Evolutionary conservation across 2,113 vertebrate species (phyloP).

Genomic region (Pollimyrus isidori): DNA sequence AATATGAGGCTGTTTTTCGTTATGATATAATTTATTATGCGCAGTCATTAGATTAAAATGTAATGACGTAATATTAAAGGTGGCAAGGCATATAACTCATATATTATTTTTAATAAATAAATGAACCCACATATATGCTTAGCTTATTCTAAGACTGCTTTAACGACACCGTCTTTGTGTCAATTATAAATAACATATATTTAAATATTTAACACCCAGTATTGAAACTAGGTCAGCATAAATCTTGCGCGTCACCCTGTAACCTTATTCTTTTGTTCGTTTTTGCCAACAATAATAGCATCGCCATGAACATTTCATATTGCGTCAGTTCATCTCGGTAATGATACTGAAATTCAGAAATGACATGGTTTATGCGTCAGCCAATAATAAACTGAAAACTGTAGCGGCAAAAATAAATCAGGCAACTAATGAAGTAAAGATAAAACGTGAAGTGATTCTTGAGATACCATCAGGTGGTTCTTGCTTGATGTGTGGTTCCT

Average conservation of each 20-base stretch:
- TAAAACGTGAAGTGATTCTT: background rate
- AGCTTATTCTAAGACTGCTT: constrained; percentile 2
- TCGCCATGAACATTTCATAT: background rate
- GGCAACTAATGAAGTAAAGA: background rate
- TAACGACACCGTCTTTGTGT: background rate
- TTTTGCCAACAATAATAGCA: background rate
- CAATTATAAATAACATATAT: background rate
- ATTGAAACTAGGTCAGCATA: background rate
- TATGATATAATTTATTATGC: constrained; percentile 16
- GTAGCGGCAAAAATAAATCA: background rate
- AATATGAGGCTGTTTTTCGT: background rate
- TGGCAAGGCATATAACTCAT: background rate
- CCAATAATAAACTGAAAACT: background rate
- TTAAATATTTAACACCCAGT: background rate
- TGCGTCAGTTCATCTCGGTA: background rate
- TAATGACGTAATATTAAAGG: constrained; percentile 12
- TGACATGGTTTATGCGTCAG: background rate
- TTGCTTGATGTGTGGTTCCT: background rate
- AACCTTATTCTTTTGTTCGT: background rate
- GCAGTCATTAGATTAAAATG: constrained; percentile 18
- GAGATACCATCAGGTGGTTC: background rate
- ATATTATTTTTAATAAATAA: constrained; percentile 17
- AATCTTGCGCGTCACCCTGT: background rate
- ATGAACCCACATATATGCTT: background rate
- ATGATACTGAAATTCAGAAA: background rate